A percentile compares a stretch with the other conserved stretches of the same genome.
Evolutionary conservation across 2,888 invertebrate genomes (phyloP).

Genomic region (Actias luna): DNA sequence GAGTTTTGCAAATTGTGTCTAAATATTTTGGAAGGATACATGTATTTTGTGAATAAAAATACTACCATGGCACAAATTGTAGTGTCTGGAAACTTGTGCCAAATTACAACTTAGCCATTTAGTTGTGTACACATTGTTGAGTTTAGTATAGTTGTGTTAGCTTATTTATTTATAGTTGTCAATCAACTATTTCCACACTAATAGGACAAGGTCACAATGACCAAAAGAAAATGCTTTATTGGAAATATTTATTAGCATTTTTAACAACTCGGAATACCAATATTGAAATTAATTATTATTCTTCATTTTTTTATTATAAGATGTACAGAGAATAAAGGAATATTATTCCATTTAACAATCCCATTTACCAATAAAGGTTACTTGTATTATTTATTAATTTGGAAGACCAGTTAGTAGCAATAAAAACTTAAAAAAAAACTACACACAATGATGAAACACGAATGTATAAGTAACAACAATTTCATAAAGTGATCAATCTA

Average conservation of each 20-base stretch:
- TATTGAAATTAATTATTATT: not conserved
- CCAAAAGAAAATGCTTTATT: not conserved
- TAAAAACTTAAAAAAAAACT: too few relatives aligned
- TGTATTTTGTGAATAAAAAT: not conserved
- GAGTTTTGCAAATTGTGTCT: too few relatives aligned
- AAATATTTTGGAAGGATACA: too few relatives aligned
- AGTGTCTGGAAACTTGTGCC: not conserved
- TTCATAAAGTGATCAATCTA: too few relatives aligned
- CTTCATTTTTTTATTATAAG: not conserved
- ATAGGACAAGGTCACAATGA: not conserved
- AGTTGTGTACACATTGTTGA: not conserved
- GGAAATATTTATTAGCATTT: not conserved
- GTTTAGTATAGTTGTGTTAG: not conserved
- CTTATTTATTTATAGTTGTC: not conserved
- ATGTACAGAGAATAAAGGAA: not conserved
- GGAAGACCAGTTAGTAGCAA: not conserved
- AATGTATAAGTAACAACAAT: too few relatives aligned
- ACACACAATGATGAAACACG: too few relatives aligned
- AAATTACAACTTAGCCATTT: not conserved
- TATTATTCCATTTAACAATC: not conserved
- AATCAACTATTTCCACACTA: not conserved
- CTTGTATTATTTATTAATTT: not conserved
- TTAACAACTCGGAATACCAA: not conserved
- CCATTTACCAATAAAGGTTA: not conserved
- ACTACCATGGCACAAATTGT: not conserved